Base-by-base conservation (phyloP, 2,113 vertebrate genomes). In the Patagioenas fasciata region DNA sequence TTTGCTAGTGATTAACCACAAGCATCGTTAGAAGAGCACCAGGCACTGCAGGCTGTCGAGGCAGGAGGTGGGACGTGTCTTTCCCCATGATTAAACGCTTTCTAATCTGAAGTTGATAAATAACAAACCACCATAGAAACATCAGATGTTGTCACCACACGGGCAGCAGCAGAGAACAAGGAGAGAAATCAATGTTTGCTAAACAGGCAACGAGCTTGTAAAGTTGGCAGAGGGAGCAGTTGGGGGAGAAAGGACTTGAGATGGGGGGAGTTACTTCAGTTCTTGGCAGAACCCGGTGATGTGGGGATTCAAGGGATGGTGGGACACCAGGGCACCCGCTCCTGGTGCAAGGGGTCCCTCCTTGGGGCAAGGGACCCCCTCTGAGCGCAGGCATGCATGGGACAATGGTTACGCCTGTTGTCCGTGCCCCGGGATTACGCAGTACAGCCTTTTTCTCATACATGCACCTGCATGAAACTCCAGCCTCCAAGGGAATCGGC, bases 21-120 rank as follows among this genome's bases (percentile, higher is more conserved):
- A 50, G 80, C 78, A 28, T 9, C 17, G 7, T 29, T 64, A 64
- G 86, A 36, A 10, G 40, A 36, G 82, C 29, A 1, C n/a, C 1
- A 31, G 51, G 87, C 83, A 31, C 38, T 18, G 61, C 61, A 18
- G 78, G 87, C 78, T 47, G 80, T 15, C 3, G 2, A 44, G 74
- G 64, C 57, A 24, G 40, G 57, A 86, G 85, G 32, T 1, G 29
- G 85, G 90, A 61, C 17, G 5, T 10, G 85, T 61, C 93, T 29
- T 50, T 42, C 71, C 71, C 69, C 78, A 4, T 93, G 91, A 14
- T 92, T 31, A 79, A 93, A 90, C 5, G 29, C 75, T 92, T 93
- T 95, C 82, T 91, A 65, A 95, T 80, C 96, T 57, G 85, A 71
- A 71, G 80, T 75, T 95, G 93, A 93, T 62, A 73, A 95, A 71